Percentiles rank a stretch among this genome's conserved stretches.
Evolutionary conservation across 2,797 vertebrate genomes (phyloP).

Genomic region (Hafferia zeledoni): DNA sequence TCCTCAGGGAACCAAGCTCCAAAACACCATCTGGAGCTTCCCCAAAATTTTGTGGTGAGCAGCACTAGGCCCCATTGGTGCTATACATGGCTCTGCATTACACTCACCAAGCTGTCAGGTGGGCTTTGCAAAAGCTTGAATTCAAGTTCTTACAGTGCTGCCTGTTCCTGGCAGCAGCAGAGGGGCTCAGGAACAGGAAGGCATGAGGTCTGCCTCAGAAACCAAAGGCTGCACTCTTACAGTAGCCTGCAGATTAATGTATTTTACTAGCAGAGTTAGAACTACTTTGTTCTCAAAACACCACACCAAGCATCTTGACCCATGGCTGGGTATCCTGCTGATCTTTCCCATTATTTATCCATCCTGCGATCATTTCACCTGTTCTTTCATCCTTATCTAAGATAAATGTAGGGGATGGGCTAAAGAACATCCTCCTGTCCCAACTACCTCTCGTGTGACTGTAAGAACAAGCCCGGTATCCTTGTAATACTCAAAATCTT

Average conservation of each 20-base stretch:
- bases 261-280: not conserved
- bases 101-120: not conserved
- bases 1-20: not conserved
- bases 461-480: not conserved
- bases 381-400: not conserved
- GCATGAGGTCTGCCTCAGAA: not conserved
- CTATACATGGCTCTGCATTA: not conserved
- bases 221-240: not conserved
- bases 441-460: not conserved
- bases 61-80: not conserved
- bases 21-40: not conserved
- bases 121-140: not conserved
- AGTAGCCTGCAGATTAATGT: not conserved
- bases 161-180: not conserved
- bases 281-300: not conserved
- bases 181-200: not conserved
- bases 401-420: not conserved
- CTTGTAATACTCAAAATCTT: not conserved
- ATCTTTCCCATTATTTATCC: not conserved
- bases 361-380: accelerated
- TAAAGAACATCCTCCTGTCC: not conserved
- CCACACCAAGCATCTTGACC: not conserved
- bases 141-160: not conserved
- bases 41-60: not conserved
- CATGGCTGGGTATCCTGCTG: not conserved